These are phyloP conservation scores for Macrobrachium nipponense DNA, from an alignment of 1,140 invertebrate species.

Conservation along the genomic window DNA sequence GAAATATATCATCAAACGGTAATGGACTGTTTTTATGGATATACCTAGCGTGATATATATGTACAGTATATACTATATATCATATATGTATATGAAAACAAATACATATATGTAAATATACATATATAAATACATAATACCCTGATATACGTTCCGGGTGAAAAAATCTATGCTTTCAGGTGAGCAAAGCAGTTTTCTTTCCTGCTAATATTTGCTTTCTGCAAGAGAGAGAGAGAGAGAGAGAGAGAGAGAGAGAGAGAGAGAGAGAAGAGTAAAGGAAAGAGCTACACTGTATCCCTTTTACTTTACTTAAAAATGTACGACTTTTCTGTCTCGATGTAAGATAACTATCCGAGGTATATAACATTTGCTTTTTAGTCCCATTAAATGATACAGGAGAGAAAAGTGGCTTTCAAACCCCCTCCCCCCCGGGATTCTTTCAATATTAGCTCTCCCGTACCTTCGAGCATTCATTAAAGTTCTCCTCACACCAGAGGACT, in stretches of 20 bases:
- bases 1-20: too few species aligned
- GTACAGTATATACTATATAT: constrained; percentile 1
- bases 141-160: neutral
- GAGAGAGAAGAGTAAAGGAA: neutral
- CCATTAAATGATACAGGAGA: too few species aligned
- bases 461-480: too few species aligned
- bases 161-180: too few species aligned
- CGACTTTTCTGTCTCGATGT: too few species aligned
- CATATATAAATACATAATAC: neutral
- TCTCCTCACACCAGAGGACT: neutral
- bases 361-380: too few species aligned
- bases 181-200: neutral
- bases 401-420: too few species aligned
- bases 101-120: neutral
- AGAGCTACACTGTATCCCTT: too few species aligned
- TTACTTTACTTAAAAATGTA: neutral
- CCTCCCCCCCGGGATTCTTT: too few species aligned
- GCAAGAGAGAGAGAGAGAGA: constrained; percentile 1
- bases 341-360: too few species aligned
- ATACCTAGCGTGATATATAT: neutral
- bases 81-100: neutral
- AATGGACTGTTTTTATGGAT: too few species aligned
- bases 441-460: too few species aligned
- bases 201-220: neutral
- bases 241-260: neutral